These are phyloP conservation scores for Phragmatobia fuliginosa DNA, from an alignment of 2,888 invertebrate species.

Conservation along the genomic window DNA sequence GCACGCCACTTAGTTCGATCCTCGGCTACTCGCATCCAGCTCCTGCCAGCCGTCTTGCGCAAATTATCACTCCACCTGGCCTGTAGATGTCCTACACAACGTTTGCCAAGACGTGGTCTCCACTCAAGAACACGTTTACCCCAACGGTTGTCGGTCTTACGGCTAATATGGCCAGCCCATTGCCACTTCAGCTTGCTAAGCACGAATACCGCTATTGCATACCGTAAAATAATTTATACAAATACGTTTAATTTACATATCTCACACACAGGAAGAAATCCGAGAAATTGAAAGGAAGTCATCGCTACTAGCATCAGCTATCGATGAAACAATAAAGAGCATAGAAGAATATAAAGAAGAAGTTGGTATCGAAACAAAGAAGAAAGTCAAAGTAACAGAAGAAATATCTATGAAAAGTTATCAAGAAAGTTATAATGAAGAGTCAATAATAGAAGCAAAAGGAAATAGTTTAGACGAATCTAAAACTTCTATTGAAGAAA, in stretches of 20 bases:
- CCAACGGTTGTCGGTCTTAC: too few species aligned
- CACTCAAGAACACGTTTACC: too few species aligned
- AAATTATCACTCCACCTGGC: too few species aligned
- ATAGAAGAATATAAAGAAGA: constrained; percentile 82
- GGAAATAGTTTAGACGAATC: constrained; percentile 26
- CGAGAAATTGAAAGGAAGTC: constrained; percentile 77
- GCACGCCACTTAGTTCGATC: too few species aligned
- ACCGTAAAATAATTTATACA: not conserved
- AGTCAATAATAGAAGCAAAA: constrained; percentile 19
- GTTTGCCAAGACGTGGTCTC: too few species aligned
- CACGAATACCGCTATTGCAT: too few species aligned
- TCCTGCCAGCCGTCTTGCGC: too few species aligned
- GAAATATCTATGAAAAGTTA: constrained; percentile 14
- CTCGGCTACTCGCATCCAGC: too few species aligned
- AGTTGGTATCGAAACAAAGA: constrained; percentile 66
- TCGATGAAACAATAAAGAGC: constrained; percentile 77
- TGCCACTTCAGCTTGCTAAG: too few species aligned
- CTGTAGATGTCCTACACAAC: too few species aligned
- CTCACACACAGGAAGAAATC: constrained; percentile 75
- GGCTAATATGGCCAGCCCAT: too few species aligned
- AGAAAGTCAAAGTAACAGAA: constrained; percentile 39
- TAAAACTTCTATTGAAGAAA: constrained; percentile 32
- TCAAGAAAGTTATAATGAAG: constrained; percentile 23
- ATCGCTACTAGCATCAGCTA: constrained; percentile 76
- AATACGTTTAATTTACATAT: not conserved